phyloP scores from a whole-genome alignment of 53 echinoderm and acorn worm genomes.

The Zoroaster sp. region DNA sequence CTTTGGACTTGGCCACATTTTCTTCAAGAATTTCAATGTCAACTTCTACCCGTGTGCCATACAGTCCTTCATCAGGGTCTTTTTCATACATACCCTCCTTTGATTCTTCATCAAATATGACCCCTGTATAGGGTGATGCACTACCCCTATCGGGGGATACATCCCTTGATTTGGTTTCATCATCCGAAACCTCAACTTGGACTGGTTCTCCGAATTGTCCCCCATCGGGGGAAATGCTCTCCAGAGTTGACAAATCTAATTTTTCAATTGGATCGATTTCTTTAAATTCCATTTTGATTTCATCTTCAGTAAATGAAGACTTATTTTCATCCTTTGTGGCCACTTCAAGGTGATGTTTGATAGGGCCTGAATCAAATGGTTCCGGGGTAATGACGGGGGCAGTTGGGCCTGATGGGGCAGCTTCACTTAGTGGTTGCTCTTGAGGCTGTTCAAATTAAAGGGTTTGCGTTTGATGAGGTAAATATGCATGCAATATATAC shows the following conservation, averaged over 20 bases:
- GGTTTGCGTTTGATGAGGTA: not conserved
- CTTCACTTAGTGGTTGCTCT: not conserved
- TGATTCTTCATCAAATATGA: not conserved
- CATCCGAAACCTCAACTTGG: not conserved
- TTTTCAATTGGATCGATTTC: not conserved
- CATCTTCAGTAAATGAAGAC: not conserved
- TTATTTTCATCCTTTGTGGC: not conserved
- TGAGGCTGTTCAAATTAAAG: slow-evolving; percentile 19
- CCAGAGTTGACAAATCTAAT: not conserved
- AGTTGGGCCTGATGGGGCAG: slow-evolving; percentile 19
- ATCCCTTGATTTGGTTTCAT: not conserved
- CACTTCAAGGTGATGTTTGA: not conserved
- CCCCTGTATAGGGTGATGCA: not conserved
- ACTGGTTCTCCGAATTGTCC: not conserved
- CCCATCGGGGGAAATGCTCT: not conserved
- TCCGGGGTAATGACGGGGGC: not conserved
- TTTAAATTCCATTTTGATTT: not conserved
- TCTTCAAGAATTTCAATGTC: not conserved
- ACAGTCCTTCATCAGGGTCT: not conserved
- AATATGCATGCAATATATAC: slow-evolving; percentile 9
- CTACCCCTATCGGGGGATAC: not conserved
- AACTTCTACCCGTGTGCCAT: not conserved
- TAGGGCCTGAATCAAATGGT: not conserved
- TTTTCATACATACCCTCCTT: not conserved
- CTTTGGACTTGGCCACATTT: not conserved